These are phyloP conservation scores for Ptychadena robeensis DNA, from an alignment of 2,797 vertebrate species.

Conservation along the genomic window DNA sequence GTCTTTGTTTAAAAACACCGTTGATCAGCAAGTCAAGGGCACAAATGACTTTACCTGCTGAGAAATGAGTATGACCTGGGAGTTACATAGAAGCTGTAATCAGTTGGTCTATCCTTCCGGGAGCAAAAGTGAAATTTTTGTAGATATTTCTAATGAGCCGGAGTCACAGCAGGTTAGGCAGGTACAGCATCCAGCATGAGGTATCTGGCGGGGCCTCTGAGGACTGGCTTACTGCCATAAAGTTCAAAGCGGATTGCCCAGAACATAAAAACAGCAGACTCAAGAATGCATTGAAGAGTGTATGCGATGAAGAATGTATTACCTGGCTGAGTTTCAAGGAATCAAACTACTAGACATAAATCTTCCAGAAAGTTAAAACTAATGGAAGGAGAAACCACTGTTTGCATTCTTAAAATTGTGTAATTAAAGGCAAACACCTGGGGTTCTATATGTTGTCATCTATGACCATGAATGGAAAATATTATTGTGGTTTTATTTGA, in stretches of 20 bases:
- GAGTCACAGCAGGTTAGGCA: conserved; percentile 46
- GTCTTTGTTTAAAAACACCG: conserved; percentile 1
- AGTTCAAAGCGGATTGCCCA: conserved; percentile 47
- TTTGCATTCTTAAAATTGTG: background rate
- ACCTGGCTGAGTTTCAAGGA: conserved; percentile 37
- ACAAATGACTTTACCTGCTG: background rate
- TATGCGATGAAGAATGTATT: too few species aligned
- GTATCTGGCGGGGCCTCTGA: conserved; percentile 13
- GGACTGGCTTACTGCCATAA: conserved; percentile 44
- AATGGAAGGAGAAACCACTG: background rate
- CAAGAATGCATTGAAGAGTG: conserved; percentile 48
- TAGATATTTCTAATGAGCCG: conserved; percentile 31
- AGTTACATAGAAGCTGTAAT: conserved; percentile 4
- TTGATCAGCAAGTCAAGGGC: conserved; percentile 20
- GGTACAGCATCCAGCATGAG: conserved; percentile 33
- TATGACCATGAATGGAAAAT: background rate
- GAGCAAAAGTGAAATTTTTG: conserved; percentile 14
- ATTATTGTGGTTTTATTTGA: background rate
- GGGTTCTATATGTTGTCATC: background rate
- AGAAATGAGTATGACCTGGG: conserved; percentile 27
- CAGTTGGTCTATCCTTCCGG: conserved; percentile 8
- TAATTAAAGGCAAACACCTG: conserved; percentile 10
- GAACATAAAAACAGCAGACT: conserved; percentile 31
- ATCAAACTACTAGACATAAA: conserved; percentile 44
- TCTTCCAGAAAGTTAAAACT: conserved; percentile 16